Base-by-base conservation (phyloP, 2,113 vertebrate genomes). In the Sciurus niger region DNA sequence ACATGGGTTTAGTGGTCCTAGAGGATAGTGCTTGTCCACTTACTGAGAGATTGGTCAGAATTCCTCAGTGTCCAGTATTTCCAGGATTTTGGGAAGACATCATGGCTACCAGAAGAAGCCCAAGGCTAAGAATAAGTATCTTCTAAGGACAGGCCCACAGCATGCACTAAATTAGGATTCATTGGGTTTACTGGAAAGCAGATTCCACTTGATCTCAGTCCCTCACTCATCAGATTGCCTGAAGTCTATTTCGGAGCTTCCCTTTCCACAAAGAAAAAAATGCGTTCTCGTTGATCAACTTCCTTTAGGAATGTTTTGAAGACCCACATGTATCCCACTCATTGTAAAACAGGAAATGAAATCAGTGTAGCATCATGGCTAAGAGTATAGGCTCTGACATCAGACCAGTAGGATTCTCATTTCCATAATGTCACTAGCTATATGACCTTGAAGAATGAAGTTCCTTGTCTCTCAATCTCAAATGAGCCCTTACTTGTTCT, bases 231-330 rank as follows among this genome's bases (percentile, higher is more conserved):
- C 12, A 72, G 13, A 20, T 58, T 70, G 8, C 58, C 77, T 95
- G 55, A 94, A 94, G 82, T 82, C 60, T 40, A 48, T 93, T 90
- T 87, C 46, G 51, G 40, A 77, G 40, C 74, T 60, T 78, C 32
- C 22, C 4, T 78, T 85, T 63, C 4, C 37, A 40, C 77, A 65
- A 89, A 70, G 51, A 73, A 67, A 37, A 82, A 46, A 95, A 84
- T 67, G 53, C 76, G 37, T 89, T 74, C 25, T 89, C 13, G 70
- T 90, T 92, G 25, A 88, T 90, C 87, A 58, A 58, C 10, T 88
- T 93, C 84, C 17, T 46, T 92, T 80, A 87, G 58, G 6, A 95
- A 60, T 90, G 30, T 88, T 87, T 93, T 73, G 46, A 89, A 93
- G 77, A 85, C 4, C 17, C n/a, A 77, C n/a, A 46, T 51, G 43